Conservation (phyloP, 2,113 vertebrate species). For the Scophthalmus maximus region DNA sequence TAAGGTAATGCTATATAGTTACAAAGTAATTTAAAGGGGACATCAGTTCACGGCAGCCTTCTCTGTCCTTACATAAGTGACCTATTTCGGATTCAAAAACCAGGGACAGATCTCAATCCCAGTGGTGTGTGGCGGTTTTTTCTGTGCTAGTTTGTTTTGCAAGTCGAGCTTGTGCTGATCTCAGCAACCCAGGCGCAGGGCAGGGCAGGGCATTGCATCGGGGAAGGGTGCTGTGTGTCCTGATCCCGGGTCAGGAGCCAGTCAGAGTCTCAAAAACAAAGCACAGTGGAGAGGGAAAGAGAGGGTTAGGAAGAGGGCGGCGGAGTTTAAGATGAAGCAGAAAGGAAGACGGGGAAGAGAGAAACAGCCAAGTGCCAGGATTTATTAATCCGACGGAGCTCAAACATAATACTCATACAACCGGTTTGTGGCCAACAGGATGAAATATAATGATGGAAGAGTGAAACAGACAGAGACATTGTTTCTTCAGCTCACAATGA, state of each 20-base stretch:
- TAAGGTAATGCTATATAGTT: background rate
- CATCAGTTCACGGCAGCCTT: background rate
- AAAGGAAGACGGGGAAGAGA: background rate
- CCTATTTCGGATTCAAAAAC: background rate
- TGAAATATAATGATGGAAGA: constrained; percentile 16
- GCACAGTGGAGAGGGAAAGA: constrained; percentile 40
- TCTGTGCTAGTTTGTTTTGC: constrained; percentile 37
- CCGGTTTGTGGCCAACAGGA: too few relatives aligned
- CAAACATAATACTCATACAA: constrained; percentile 14
- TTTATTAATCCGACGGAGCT: constrained; percentile 54
- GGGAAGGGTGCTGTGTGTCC: constrained; percentile 32
- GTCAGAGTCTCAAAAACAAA: constrained; percentile 36
- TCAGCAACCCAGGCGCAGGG: constrained; percentile 57
- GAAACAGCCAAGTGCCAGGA: constrained; percentile 45
- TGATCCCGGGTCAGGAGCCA: constrained; percentile 37
- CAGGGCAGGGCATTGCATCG: constrained; percentile 30
- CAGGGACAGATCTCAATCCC: background rate
- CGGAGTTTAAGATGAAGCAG: background rate
- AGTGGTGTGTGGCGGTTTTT: constrained; percentile 10
- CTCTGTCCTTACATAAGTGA: background rate
- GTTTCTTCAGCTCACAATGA: background rate
- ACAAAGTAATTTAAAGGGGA: background rate
- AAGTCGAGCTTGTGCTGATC: constrained; percentile 46
- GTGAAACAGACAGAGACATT: background rate
- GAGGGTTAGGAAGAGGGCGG: constrained; percentile 3